Conservation (phyloP, 2,888 invertebrate genomes). For the Dioctria linearis region DNA sequence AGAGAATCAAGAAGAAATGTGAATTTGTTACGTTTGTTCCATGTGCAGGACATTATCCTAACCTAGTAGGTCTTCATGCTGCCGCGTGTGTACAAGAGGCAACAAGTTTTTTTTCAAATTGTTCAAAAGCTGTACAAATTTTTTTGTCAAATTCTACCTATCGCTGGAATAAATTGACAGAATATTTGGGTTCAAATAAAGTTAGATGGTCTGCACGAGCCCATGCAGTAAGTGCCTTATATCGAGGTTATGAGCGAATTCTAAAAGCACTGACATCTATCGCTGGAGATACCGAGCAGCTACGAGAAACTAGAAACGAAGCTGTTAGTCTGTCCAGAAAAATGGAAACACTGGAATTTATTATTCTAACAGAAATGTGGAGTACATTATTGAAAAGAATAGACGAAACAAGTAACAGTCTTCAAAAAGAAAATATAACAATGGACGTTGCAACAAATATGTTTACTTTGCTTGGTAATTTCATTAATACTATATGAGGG, state of each 20-base stretch:
- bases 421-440: slow-evolving; percentile 1
- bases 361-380: slow-evolving; percentile 6
- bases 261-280: not conserved
- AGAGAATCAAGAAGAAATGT: not conserved
- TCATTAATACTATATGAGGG: not conserved
- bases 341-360: not conserved
- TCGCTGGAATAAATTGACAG: slow-evolving; percentile 13
- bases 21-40: not conserved
- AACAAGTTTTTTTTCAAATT: slow-evolving; percentile 43
- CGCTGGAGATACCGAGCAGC: not conserved
- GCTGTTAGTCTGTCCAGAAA: not conserved
- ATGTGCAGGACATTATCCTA: slow-evolving; percentile 43
- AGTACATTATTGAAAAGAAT: not conserved
- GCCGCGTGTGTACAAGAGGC: not conserved
- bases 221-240: slow-evolving; percentile 42
- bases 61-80: slow-evolving; percentile 48
- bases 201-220: slow-evolving; percentile 50
- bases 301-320: too few relatives aligned
- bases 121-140: slow-evolving; percentile 36
- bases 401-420: slow-evolving; percentile 12
- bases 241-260: slow-evolving; percentile 19
- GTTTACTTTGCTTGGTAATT: not conserved
- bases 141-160: slow-evolving; percentile 41
- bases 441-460: not conserved
- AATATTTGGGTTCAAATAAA: slow-evolving; percentile 49